Percentiles rank a stretch among this genome's conserved stretches.
These are phyloP conservation scores for Menura novaehollandiae DNA, from an alignment of 2,113 vertebrate species.

Conservation along the genomic window DNA sequence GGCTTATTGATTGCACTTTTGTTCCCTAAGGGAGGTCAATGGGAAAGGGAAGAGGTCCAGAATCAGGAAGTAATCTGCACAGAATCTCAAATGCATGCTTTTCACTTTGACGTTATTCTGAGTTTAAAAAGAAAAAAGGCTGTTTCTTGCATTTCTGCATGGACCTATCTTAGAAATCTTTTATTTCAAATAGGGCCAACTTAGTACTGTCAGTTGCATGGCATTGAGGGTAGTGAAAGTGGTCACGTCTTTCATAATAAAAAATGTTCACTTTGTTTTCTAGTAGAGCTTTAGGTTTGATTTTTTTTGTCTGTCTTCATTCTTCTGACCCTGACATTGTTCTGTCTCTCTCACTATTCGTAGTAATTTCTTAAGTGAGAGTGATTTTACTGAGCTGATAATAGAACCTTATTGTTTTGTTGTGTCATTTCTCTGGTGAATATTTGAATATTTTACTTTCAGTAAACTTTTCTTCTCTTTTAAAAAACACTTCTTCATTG, in stretches of 20 bases:
- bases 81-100: background rate
- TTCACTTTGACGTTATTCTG: background rate
- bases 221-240: background rate
- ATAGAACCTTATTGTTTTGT: background rate
- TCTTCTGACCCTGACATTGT: background rate
- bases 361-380: background rate
- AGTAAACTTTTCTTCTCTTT: background rate
- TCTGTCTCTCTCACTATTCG: background rate
- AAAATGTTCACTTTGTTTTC: background rate
- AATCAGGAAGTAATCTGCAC: background rate
- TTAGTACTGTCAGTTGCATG: background rate
- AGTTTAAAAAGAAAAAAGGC: background rate
- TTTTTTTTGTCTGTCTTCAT: background rate
- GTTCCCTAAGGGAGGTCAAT: background rate
- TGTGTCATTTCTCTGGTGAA: background rate
- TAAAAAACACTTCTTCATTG: background rate
- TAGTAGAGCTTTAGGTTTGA: background rate
- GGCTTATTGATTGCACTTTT: background rate
- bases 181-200: background rate
- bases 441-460: background rate
- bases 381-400: background rate
- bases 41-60: background rate
- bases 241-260: background rate
- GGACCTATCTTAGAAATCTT: background rate
- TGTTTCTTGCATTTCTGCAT: background rate